Evolutionary conservation across 1,140 invertebrate genomes (phyloP).

Genomic region (Macrotrachela quadricornifera): DNA sequence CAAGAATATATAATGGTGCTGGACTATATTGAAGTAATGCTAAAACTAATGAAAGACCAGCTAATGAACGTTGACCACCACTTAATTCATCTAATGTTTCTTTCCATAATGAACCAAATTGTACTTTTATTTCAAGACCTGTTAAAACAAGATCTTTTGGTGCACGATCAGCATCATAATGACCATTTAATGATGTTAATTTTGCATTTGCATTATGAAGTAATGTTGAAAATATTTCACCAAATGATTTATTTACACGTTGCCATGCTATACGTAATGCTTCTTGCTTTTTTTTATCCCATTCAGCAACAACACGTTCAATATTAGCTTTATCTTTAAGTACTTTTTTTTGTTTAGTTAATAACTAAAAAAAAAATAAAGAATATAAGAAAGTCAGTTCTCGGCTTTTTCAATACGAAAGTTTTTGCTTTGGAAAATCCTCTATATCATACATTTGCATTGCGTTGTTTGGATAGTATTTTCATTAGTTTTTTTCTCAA

Average conservation of each 20-base stretch:
- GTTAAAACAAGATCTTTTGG: background rate
- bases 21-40: conserved; percentile 90
- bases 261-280: conserved; percentile 57
- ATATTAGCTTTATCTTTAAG: conserved; percentile 59
- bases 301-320: conserved; percentile 53
- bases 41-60: conserved; percentile 81
- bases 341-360: conserved; percentile 47
- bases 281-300: conserved; percentile 68
- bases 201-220: conserved; percentile 68
- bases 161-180: conserved; percentile 41
- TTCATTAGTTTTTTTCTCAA: too few relatives aligned
- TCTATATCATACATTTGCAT: too few relatives aligned
- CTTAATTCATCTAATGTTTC: conserved; percentile 82
- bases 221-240: conserved; percentile 76
- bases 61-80: conserved; percentile 82
- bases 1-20: conserved; percentile 90
- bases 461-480: too few relatives aligned
- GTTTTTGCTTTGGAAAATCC: too few relatives aligned
- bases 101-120: conserved; percentile 82
- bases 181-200: conserved; percentile 50
- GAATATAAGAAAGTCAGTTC: too few relatives aligned
- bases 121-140: conserved; percentile 74
- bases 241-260: conserved; percentile 57
- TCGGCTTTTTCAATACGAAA: too few relatives aligned
- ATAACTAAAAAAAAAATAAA: too few relatives aligned